phyloP scores from a whole-genome alignment of 2,888 invertebrate genomes.

The Epinotia ramella region DNA sequence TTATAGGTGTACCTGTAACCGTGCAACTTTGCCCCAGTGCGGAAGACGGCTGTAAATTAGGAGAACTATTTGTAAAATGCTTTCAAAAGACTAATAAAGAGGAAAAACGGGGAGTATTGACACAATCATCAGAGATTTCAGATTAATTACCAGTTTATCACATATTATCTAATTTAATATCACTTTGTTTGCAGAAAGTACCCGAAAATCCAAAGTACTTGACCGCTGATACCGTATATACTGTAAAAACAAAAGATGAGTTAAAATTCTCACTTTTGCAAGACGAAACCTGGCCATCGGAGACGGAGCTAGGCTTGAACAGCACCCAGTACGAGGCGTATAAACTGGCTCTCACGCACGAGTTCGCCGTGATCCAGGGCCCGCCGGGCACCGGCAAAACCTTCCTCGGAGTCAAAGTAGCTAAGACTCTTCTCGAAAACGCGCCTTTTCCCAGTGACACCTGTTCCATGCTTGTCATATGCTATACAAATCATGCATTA shows the following conservation, averaged over 20 bases:
- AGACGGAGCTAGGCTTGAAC: constrained; percentile 83
- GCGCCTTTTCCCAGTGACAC: constrained; percentile 46
- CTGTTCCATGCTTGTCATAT: constrained; percentile 88
- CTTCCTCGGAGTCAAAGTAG: constrained; percentile 90
- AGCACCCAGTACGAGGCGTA: constrained; percentile 88
- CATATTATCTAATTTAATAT: too few species aligned
- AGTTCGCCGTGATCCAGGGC: constrained; percentile 92
- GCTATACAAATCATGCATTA: constrained; percentile 94
- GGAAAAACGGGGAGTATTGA: too few species aligned
- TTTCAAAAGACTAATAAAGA: too few species aligned
- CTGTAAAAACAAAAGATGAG: constrained; percentile 29
- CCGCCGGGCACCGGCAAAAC: constrained; percentile 96
- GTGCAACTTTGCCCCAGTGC: background rate
- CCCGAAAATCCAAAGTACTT: constrained; percentile 61
- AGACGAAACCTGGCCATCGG: constrained; percentile 77
- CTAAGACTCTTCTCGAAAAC: constrained; percentile 87
- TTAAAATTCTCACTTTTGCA: constrained; percentile 58
- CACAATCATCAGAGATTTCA: background rate
- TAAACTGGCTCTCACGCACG: constrained; percentile 87
- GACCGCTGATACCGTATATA: constrained; percentile 42
- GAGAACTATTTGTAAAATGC: too few species aligned
- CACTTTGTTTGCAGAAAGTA: constrained; percentile 52
- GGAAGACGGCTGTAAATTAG: background rate
- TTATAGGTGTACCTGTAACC: background rate
- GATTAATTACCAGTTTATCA: background rate